A percentile compares a stretch with the other conserved stretches of the same genome.
phyloP scores from a whole-genome alignment of 1,140 invertebrate genomes.

The Venturia canescens region DNA sequence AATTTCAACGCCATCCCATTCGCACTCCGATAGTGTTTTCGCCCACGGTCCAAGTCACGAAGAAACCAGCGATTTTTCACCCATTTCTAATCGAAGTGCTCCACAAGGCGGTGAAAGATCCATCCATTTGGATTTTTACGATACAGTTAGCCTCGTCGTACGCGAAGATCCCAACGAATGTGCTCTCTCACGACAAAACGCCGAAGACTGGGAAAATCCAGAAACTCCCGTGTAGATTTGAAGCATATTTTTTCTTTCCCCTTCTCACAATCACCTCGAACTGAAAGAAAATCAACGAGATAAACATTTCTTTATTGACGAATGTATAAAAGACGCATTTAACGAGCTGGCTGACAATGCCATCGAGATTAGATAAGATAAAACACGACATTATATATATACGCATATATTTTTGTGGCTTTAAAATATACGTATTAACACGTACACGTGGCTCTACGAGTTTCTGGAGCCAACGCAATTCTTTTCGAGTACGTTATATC shows the following conservation, averaged over 20 bases:
- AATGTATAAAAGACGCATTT: constrained; percentile 15
- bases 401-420: not conserved
- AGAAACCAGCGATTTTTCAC: constrained; percentile 59
- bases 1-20: constrained; percentile 70
- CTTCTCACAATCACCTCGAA: not conserved
- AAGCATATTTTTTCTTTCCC: no score
- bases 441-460: no score
- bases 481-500: not conserved
- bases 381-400: not conserved
- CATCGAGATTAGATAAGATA: constrained; percentile 24
- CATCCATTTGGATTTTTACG: constrained; percentile 54
- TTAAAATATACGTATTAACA: not conserved
- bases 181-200: constrained; percentile 59
- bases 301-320: not conserved
- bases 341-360: not conserved
- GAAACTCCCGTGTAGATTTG: constrained; percentile 69
- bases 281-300: not conserved
- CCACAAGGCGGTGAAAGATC: constrained; percentile 59
- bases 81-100: constrained; percentile 58
- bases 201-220: constrained; percentile 70
- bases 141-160: constrained; percentile 58
- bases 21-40: constrained; percentile 55
- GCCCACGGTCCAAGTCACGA: constrained; percentile 53
- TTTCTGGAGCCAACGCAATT: not conserved
- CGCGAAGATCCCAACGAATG: constrained; percentile 56